A percentile compares a stretch with the other conserved stretches of the same genome.
These are phyloP conservation scores for Hippocampus barbouri DNA, from an alignment of 2,113 vertebrate genomes.

Conservation along the genomic window DNA sequence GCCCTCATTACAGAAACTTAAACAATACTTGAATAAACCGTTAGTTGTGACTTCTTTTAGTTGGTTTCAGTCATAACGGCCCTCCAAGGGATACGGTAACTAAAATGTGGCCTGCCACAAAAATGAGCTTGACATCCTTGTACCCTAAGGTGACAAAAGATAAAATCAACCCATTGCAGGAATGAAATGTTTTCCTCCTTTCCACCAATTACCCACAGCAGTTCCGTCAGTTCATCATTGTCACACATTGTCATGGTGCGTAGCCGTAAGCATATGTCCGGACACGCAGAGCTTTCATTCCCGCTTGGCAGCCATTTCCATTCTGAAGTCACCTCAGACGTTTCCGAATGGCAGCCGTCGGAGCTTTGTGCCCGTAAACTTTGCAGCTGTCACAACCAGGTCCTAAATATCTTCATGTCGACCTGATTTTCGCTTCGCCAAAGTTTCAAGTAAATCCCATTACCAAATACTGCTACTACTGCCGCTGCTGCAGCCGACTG, in stretches of 20 bases:
- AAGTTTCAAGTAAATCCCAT: constrained; percentile 52
- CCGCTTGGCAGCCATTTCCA: neutral
- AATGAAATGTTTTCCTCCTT: constrained; percentile 3
- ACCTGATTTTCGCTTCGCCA: constrained; percentile 17
- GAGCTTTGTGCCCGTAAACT: constrained; percentile 25
- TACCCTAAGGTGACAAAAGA: constrained; percentile 4
- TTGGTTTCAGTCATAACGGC: too few relatives aligned
- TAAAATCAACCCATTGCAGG: neutral
- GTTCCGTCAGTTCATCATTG: neutral
- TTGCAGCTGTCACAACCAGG: constrained; percentile 25
- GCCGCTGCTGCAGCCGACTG: constrained; percentile 53
- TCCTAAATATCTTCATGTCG: constrained; percentile 28
- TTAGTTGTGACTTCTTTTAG: too few relatives aligned
- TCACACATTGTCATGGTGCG: constrained; percentile 2
- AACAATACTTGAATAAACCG: too few relatives aligned
- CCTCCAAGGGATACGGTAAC: too few relatives aligned
- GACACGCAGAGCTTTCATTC: neutral
- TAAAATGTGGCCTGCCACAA: too few relatives aligned
- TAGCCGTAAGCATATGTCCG: neutral
- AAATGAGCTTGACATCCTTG: neutral
- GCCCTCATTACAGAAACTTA: too few relatives aligned
- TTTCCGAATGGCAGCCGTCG: constrained; percentile 5
- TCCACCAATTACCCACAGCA: constrained; percentile 5
- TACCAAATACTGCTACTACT: constrained; percentile 39
- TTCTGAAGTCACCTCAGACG: constrained; percentile 16